Percentiles rank a stretch among this genome's conserved stretches.
Conservation (phyloP, 2,113 vertebrate species). For the Acrocephalus arundinaceus region DNA sequence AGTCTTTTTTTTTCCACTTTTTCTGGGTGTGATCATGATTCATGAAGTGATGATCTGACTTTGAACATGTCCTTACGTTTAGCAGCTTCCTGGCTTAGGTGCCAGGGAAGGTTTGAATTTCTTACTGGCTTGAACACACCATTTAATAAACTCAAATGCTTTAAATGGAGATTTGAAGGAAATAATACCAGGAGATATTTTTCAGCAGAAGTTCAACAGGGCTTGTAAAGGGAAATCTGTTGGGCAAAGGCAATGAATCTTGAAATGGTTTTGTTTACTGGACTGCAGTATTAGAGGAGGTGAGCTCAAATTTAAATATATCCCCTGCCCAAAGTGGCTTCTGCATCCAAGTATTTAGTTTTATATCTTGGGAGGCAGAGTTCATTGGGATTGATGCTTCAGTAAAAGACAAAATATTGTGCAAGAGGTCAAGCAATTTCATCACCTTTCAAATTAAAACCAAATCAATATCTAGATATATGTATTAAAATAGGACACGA, state of each 20-base stretch:
- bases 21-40: constrained; percentile 8
- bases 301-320: neutral
- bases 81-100: constrained; percentile 10
- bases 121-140: neutral
- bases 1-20: neutral
- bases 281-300: neutral
- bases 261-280: constrained; percentile 24
- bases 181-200: neutral
- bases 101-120: neutral
- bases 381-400: neutral
- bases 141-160: neutral
- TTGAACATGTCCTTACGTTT: constrained; percentile 30
- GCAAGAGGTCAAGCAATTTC: neutral
- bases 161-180: neutral
- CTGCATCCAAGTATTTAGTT: neutral
- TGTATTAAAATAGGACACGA: neutral
- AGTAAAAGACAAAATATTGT: neutral
- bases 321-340: neutral
- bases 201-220: neutral
- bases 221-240: neutral
- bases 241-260: neutral
- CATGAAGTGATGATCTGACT: constrained; percentile 1
- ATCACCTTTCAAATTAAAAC: neutral
- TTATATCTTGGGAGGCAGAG: neutral
- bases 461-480: neutral